Percentiles rank a stretch among this genome's conserved stretches.
These are phyloP conservation scores for Brachyopa scutellaris DNA, from an alignment of 2,888 invertebrate genomes.

Conservation along the genomic window DNA sequence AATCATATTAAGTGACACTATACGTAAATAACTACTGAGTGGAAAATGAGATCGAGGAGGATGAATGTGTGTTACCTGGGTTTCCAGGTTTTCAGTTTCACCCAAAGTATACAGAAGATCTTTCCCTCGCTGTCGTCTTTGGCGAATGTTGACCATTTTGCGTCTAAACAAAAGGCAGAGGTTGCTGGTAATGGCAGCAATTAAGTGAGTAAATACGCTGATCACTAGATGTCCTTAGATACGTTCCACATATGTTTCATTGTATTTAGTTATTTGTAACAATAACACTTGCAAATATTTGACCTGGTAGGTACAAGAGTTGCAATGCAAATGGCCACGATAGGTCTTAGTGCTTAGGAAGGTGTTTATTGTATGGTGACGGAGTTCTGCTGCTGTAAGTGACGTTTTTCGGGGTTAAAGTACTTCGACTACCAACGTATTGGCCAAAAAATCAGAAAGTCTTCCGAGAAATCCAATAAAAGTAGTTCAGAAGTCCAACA, in stretches of 20 bases:
- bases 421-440: too few species aligned
- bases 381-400: too few species aligned
- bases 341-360: too few species aligned
- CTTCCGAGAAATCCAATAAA: too few species aligned
- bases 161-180: not conserved
- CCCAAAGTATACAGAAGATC: constrained; percentile 14
- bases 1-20: constrained; percentile 30
- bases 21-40: too few species aligned
- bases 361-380: too few species aligned
- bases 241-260: too few species aligned
- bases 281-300: not conserved
- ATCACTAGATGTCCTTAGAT: constrained; percentile 6
- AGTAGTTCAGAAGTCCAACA: too few species aligned
- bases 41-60: constrained; percentile 2
- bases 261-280: too few species aligned
- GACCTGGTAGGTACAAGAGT: not conserved
- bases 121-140: constrained; percentile 1
- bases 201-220: constrained; percentile 51
- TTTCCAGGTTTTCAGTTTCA: constrained; percentile 3
- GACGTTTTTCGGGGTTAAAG: too few species aligned
- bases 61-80: constrained; percentile 13
- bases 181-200: constrained; percentile 55
- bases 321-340: not conserved
- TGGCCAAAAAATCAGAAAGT: too few species aligned
- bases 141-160: constrained; percentile 39